A percentile compares a stretch with the other conserved stretches of the same genome.
These are phyloP conservation scores for Amphiura filiformis DNA, from an alignment of 35 echinoderm and acorn worm species.

Conservation along the genomic window DNA sequence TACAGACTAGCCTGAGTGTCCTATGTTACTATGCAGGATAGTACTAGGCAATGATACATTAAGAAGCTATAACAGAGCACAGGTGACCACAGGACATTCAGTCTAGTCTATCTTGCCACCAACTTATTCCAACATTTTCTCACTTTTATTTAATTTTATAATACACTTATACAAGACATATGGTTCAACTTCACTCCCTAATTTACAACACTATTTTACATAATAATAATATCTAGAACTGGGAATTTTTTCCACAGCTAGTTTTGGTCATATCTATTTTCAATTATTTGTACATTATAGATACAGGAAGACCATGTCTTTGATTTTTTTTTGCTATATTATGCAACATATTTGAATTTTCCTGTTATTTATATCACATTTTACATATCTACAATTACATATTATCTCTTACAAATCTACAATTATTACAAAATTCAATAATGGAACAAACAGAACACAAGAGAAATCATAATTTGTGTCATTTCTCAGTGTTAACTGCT, in stretches of 20 bases:
- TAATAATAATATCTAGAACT: neutral
- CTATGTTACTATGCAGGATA: neutral
- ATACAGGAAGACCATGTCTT: neutral
- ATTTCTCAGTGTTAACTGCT: no score
- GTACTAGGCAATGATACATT: neutral
- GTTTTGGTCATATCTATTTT: neutral
- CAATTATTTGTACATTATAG: neutral
- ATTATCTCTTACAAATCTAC: no score
- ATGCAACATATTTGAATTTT: neutral
- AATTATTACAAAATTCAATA: no score
- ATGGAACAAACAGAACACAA: no score
- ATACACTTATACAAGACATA: neutral
- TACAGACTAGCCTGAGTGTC: neutral
- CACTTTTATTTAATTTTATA: neutral
- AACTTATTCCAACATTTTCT: neutral
- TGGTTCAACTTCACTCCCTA: neutral
- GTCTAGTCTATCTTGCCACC: neutral
- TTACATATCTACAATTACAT: no score
- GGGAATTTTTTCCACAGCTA: neutral
- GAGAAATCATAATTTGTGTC: no score
- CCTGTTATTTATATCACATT: neutral
- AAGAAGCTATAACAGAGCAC: no score
- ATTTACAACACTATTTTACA: neutral
- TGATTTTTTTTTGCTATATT: neutral
- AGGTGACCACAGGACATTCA: neutral